Evolutionary conservation across 2,113 vertebrate genomes (phyloP).

Genomic region (Scalopus aquaticus): DNA sequence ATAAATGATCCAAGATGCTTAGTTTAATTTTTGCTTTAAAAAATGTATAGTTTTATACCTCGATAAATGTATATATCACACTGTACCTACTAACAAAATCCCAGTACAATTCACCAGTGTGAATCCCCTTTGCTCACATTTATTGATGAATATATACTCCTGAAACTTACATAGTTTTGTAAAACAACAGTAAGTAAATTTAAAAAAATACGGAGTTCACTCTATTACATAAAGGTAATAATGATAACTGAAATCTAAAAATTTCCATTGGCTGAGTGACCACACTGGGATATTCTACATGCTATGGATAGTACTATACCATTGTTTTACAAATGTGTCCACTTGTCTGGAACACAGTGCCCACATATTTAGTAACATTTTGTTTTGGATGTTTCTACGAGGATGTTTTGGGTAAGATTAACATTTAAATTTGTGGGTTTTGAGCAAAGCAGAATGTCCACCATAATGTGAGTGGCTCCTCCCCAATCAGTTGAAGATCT

Average conservation of each 20-base stretch:
- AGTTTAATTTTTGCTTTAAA: slow-evolving; percentile 29
- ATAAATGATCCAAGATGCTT: background rate
- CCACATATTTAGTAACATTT: background rate
- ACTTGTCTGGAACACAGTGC: background rate
- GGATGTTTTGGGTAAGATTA: background rate
- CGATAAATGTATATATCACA: too few species aligned
- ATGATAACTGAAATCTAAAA: background rate
- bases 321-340: background rate
- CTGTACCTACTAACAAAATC: too few species aligned
- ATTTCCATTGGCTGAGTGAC: background rate
- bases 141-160: too few species aligned
- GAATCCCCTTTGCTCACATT: too few species aligned
- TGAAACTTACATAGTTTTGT: too few species aligned
- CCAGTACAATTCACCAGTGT: too few species aligned
- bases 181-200: too few species aligned
- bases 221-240: background rate
- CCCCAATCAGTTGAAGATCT: background rate
- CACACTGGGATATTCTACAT: background rate
- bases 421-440: background rate
- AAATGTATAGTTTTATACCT: background rate
- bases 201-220: background rate
- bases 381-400: background rate
- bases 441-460: background rate
- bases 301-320: background rate
- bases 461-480: too few species aligned